A percentile compares a stretch with the other conserved stretches of the same genome.
phyloP scores from a whole-genome alignment of 1,140 invertebrate genomes.

The Lepidurus couesii region DNA sequence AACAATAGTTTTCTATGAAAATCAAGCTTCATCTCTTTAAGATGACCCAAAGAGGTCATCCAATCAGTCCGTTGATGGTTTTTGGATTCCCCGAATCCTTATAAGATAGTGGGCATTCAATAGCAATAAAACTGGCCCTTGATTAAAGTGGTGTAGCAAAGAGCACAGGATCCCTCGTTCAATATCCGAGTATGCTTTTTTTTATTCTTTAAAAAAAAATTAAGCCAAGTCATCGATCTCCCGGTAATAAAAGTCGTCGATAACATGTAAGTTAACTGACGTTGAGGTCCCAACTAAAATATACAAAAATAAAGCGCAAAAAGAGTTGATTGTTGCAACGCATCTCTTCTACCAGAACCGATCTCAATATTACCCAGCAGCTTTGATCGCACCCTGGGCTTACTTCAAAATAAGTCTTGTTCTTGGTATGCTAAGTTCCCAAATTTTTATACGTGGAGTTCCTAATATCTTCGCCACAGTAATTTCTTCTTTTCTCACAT shows the following conservation, averaged over 20 bases:
- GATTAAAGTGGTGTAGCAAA: slow-evolving; percentile 2
- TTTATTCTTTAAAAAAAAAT: background rate
- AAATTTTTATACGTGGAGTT: background rate
- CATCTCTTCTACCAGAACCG: background rate
- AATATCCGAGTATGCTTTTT: background rate
- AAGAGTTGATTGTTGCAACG: background rate
- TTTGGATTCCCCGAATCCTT: background rate
- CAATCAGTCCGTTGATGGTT: background rate
- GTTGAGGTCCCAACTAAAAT: background rate
- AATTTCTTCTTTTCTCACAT: background rate
- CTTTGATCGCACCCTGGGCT: background rate
- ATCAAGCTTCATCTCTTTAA: background rate
- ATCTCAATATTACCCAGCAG: background rate
- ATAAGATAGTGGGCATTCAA: background rate
- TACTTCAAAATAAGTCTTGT: background rate
- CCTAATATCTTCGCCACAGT: background rate
- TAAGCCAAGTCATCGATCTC: background rate
- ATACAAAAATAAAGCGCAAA: background rate
- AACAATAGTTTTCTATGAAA: slow-evolving; percentile 15
- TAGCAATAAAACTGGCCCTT: background rate
- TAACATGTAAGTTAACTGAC: background rate
- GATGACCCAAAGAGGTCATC: background rate
- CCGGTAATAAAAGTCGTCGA: background rate
- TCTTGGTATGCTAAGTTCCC: background rate
- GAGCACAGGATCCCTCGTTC: background rate